Conservation (phyloP, 2,797 vertebrate species). For the Orientallactaga sibirica region DNA sequence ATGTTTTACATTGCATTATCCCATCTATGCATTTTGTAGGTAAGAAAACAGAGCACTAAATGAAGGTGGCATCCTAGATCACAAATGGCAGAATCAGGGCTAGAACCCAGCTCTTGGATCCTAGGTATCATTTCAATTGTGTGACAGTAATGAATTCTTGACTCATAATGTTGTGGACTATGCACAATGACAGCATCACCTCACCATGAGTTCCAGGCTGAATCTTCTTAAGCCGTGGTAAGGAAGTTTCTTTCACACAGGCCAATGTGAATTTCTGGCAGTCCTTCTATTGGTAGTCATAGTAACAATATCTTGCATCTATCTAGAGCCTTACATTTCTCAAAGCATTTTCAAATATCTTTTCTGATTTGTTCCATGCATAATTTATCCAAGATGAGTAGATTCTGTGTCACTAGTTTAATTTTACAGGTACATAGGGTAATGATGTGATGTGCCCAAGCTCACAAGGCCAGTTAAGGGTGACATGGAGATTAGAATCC, state of each 20-base stretch:
- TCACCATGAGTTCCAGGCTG: background rate
- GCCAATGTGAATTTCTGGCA: background rate
- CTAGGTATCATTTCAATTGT: background rate
- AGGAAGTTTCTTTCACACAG: background rate
- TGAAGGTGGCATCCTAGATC: background rate
- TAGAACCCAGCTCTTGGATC: background rate
- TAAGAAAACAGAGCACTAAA: background rate
- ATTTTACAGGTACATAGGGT: background rate
- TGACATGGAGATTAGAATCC: background rate
- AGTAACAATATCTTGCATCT: background rate
- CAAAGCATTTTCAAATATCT: conserved; percentile 13
- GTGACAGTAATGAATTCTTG: background rate
- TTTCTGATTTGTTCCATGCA: background rate
- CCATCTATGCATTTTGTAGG: background rate
- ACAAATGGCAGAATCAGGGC: background rate
- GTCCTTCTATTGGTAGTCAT: background rate
- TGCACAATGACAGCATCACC: background rate
- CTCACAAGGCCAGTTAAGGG: background rate
- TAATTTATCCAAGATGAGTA: background rate
- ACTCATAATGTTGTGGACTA: background rate
- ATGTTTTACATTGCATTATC: background rate
- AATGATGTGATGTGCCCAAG: background rate
- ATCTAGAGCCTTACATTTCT: background rate
- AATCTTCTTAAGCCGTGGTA: background rate
- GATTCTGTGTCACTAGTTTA: background rate